A percentile compares a stretch with the other conserved stretches of the same genome.
Conservation (phyloP, 2,797 vertebrate genomes). For the Pristis pectinata region DNA sequence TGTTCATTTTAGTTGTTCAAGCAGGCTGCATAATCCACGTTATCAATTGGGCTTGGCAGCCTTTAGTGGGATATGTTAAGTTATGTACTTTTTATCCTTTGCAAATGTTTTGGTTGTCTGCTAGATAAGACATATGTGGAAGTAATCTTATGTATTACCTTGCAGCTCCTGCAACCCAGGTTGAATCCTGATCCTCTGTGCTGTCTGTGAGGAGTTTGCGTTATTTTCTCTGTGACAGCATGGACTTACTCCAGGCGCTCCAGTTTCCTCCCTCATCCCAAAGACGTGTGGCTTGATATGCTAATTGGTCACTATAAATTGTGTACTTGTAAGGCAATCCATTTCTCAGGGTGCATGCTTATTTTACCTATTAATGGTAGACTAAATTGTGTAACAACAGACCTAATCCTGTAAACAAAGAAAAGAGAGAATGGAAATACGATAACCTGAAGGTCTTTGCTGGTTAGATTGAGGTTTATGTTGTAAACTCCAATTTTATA, state of each 20-base stretch:
- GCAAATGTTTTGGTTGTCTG: background rate
- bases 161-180: too few relatives aligned
- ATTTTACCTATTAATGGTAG: background rate
- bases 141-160: background rate
- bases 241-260: too few relatives aligned
- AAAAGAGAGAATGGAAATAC: background rate
- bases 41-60: background rate
- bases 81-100: background rate
- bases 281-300: too few relatives aligned
- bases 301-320: too few relatives aligned
- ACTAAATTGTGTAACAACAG: background rate
- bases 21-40: background rate
- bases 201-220: too few relatives aligned
- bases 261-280: too few relatives aligned
- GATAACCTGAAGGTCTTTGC: background rate
- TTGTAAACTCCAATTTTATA: background rate
- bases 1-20: background rate
- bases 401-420: background rate
- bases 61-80: background rate
- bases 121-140: background rate
- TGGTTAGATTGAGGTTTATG: background rate
- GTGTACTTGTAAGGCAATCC: too few relatives aligned
- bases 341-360: background rate
- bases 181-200: too few relatives aligned
- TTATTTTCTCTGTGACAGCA: too few relatives aligned